phyloP scores from a whole-genome alignment of 2,888 invertebrate species.

The Aleiodes testaceus region DNA sequence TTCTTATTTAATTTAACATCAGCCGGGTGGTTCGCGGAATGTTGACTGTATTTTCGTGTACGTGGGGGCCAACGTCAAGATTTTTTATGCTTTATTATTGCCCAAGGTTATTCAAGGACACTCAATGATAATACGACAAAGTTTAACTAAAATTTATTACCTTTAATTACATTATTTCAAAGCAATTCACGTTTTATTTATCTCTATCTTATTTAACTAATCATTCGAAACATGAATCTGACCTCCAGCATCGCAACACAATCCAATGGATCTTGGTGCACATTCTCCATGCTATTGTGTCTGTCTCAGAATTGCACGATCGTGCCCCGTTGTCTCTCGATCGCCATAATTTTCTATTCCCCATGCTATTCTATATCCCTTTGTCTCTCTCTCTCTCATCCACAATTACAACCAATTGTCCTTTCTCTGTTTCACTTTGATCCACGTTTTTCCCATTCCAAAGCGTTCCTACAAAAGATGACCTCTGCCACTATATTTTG shows the following conservation, averaged over 20 bases:
- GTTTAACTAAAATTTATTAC: neutral
- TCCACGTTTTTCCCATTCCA: constrained; percentile 26
- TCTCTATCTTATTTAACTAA: constrained; percentile 4
- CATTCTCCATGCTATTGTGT: constrained; percentile 47
- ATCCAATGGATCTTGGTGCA: neutral
- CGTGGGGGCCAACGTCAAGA: neutral
- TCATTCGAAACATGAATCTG: constrained; percentile 50
- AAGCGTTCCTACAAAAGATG: constrained; percentile 39
- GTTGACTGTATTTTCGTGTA: constrained; percentile 7
- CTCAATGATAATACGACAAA: constrained; percentile 3
- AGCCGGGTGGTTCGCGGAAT: constrained; percentile 35
- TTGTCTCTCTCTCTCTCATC: constrained; percentile 39
- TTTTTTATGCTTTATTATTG: constrained; percentile 24
- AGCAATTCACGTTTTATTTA: neutral
- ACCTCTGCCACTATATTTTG: constrained; percentile 48
- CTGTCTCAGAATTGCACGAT: constrained; percentile 53
- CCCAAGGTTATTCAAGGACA: constrained; percentile 6
- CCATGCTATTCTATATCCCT: neutral
- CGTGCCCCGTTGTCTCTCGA: constrained; percentile 58
- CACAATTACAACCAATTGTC: constrained; percentile 24
- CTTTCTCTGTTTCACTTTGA: constrained; percentile 15
- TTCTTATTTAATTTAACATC: constrained; percentile 29
- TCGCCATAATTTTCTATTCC: constrained; percentile 62
- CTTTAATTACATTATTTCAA: constrained; percentile 32
- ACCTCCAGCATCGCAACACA: constrained; percentile 49